These are phyloP conservation scores for Leptatherina wallacei DNA, from an alignment of 2,797 vertebrate species.

Conservation along the genomic window DNA sequence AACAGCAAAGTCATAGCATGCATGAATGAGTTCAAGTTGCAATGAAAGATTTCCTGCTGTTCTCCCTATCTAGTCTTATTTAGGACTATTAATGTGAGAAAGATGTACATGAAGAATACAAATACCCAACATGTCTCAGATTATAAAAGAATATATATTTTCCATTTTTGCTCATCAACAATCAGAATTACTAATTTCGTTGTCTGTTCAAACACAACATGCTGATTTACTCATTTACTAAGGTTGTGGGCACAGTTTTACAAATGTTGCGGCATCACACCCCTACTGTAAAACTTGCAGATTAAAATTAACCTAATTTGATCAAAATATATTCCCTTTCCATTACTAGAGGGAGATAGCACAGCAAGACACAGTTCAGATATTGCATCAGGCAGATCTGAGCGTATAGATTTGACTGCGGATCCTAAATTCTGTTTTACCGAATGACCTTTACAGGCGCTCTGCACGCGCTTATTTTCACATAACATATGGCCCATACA, in stretches of 20 bases:
- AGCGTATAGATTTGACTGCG: background rate
- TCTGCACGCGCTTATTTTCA: slow-evolving; percentile 29
- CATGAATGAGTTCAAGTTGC: background rate
- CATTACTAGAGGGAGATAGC: no score
- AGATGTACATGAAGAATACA: background rate
- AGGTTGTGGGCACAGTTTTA: no score
- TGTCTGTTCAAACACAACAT: background rate
- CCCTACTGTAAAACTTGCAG: background rate
- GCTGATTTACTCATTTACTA: background rate
- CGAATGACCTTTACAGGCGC: slow-evolving; percentile 3
- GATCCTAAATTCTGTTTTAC: background rate
- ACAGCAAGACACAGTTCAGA: background rate
- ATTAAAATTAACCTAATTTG: background rate
- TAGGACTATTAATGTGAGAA: background rate
- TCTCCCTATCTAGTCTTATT: background rate
- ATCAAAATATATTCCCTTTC: background rate
- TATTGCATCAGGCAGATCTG: slow-evolving; percentile 7
- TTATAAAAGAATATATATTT: background rate
- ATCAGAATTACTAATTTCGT: background rate
- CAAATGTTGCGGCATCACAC: background rate
- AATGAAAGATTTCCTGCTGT: background rate
- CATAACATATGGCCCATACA: background rate
- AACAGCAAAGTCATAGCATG: background rate
- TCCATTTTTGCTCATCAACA: background rate
- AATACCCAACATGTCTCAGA: background rate